Conservation (phyloP, 2,797 vertebrate species). For the Morus bassanus region DNA sequence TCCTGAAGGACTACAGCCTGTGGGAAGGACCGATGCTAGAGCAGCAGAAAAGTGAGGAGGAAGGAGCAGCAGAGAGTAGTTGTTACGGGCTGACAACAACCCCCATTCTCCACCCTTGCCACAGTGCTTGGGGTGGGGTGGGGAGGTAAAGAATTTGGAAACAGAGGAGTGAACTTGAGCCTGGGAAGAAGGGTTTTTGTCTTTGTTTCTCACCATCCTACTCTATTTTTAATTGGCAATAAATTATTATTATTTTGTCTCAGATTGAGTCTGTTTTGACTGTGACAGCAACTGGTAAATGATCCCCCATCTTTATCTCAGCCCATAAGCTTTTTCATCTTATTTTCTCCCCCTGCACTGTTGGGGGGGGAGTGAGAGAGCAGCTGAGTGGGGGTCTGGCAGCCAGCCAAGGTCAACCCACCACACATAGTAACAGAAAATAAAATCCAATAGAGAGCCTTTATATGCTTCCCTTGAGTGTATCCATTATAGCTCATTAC, state of each 20-base stretch:
- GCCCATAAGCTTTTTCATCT: not conserved
- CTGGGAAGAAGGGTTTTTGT: not conserved
- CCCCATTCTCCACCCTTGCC: not conserved
- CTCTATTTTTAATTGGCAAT: not conserved
- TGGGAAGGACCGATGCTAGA: not conserved
- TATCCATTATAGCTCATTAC: not conserved
- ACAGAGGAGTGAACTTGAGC: not conserved
- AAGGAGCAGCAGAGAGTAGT: not conserved
- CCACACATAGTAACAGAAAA: not conserved
- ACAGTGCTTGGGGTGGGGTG: rapidly evolving
- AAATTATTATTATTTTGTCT: not conserved
- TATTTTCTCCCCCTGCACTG: not conserved
- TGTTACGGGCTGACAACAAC: not conserved
- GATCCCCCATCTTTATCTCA: not conserved
- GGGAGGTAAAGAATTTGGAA: not conserved
- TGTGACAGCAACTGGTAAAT: not conserved
- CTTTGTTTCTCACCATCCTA: not conserved
- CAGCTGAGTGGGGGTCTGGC: not conserved
- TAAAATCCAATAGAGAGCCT: not conserved
- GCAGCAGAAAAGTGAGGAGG: not conserved
- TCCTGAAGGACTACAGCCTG: not conserved
- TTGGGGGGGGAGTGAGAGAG: not conserved
- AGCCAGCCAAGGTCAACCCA: not conserved
- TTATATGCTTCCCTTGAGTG: not conserved
- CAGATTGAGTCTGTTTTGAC: not conserved